Evolutionary conservation across 92 coral and sea anemone genomes (phyloP).

Genomic region (Porites cylindrica): DNA sequence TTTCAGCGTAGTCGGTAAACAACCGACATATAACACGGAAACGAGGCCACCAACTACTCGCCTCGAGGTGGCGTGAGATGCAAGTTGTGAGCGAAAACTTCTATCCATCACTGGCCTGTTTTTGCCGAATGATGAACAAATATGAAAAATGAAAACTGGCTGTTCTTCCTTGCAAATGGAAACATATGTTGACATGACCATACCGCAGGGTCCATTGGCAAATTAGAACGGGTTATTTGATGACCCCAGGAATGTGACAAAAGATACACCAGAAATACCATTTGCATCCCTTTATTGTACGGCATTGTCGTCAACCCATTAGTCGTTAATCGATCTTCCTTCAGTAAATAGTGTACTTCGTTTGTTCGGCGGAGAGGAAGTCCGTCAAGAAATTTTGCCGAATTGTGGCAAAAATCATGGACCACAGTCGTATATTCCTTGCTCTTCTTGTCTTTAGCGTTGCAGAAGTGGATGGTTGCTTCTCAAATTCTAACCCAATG

Average conservation of each 20-base stretch:
- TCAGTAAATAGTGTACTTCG: background rate
- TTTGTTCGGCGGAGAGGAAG: too few species aligned
- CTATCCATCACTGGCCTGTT: background rate
- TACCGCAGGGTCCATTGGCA: constrained; percentile 8
- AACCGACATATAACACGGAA: too few species aligned
- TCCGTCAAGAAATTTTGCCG: too few species aligned
- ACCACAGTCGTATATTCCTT: background rate
- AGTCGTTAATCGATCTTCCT: constrained; percentile 1
- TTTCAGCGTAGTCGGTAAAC: too few species aligned
- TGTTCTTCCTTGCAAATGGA: background rate
- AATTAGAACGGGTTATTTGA: constrained; percentile 6
- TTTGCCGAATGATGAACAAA: background rate
- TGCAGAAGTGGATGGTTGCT: background rate
- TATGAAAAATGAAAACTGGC: background rate
- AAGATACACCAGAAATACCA: background rate
- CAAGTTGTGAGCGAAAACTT: too few species aligned
- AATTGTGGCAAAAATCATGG: background rate
- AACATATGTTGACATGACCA: background rate
- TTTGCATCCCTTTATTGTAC: constrained; percentile 16
- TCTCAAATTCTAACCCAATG: background rate
- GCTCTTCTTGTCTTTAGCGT: background rate
- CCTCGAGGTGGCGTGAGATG: too few species aligned
- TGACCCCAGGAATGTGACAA: constrained; percentile 15
- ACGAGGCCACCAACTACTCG: too few species aligned
- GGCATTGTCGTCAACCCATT: constrained; percentile 22